Evolutionary conservation across 2,113 vertebrate species (phyloP).

Genomic region (Oncorhynchus gorbuscha): DNA sequence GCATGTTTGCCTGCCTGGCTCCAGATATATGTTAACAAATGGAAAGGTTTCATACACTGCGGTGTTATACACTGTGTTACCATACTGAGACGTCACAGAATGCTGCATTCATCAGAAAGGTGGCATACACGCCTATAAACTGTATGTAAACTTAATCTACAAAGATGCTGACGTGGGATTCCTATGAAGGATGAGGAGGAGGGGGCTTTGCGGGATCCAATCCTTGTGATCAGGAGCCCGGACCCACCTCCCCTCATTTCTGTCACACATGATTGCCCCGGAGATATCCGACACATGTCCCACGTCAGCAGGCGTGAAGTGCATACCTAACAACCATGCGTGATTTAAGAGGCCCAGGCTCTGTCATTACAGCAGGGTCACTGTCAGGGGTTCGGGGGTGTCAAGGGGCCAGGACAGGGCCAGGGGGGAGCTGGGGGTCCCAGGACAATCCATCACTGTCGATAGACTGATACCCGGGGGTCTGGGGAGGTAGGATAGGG

Average conservation of each 20-base stretch:
- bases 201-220: background rate
- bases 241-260: background rate
- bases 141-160: constrained; percentile 4
- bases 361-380: constrained; percentile 14
- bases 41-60: background rate
- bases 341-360: background rate
- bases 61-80: no score
- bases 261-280: constrained; percentile 20
- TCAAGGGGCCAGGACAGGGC: constrained; percentile 11
- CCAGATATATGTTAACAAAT: background rate
- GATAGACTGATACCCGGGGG: constrained; percentile 44
- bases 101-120: background rate
- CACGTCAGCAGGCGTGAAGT: constrained; percentile 13
- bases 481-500: constrained; percentile 24
- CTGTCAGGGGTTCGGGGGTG: background rate
- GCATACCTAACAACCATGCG: constrained; percentile 15
- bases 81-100: background rate
- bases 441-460: constrained; percentile 46
- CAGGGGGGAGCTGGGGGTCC: constrained; percentile 11
- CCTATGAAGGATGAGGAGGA: background rate
- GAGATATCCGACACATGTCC: constrained; percentile 32
- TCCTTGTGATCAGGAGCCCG: constrained; percentile 6
- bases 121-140: background rate
- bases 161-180: constrained; percentile 20
- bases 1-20: constrained; percentile 5